These are phyloP conservation scores for Ptychodera flava DNA, from an alignment of 35 echinoderm and acorn worm genomes.

Conservation along the genomic window DNA sequence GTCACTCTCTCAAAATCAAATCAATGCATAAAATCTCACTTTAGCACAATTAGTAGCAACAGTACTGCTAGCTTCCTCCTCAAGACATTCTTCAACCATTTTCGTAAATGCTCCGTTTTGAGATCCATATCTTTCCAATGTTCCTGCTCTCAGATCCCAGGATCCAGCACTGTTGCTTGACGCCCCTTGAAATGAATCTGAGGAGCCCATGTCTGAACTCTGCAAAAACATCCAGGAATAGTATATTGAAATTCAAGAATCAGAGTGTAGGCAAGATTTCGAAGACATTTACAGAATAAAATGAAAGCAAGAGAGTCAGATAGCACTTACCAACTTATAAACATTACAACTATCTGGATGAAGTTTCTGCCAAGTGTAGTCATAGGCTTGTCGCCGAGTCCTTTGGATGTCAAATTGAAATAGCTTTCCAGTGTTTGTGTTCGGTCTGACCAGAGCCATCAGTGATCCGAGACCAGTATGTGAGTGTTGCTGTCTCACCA, in stretches of 20 bases:
- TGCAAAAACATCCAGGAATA: too few species aligned
- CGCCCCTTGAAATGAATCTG: not conserved
- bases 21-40: too few species aligned
- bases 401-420: constrained; percentile 86
- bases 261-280: too few species aligned
- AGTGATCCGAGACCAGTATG: constrained; percentile 91
- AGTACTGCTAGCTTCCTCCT: not conserved
- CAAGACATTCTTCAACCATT: not conserved
- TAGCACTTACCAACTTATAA: not conserved
- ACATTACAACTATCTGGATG: constrained; percentile 43
- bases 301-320: not conserved
- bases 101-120: not conserved
- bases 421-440: constrained; percentile 76
- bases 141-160: not conserved
- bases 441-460: constrained; percentile 74
- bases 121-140: not conserved
- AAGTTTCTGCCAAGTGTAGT: constrained; percentile 77
- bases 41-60: not conserved
- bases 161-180: not conserved
- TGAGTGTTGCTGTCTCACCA: constrained; percentile 93
- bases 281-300: too few species aligned
- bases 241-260: too few species aligned
- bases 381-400: constrained; percentile 87
- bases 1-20: too few species aligned
- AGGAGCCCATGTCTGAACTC: not conserved